Conservation (phyloP, 2,113 vertebrate species). For the Phrynosoma blainvillii region DNA sequence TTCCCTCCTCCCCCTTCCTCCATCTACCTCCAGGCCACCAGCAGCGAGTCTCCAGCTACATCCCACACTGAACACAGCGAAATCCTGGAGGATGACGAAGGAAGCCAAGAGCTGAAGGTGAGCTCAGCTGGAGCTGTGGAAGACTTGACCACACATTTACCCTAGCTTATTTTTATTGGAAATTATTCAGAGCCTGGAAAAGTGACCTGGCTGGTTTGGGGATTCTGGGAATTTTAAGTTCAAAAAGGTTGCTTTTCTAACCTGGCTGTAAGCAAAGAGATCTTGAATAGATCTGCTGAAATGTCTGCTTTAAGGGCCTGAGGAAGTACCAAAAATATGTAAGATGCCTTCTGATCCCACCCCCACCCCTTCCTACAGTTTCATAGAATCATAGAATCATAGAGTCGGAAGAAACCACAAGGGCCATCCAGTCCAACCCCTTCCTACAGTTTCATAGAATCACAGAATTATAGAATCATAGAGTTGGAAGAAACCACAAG, state of each 20-base stretch:
- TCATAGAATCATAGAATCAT: no score
- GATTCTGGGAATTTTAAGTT: no score
- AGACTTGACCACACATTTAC: not conserved
- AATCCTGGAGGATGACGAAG: slow-evolving; percentile 85
- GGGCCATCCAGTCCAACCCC: no score
- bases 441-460: no score
- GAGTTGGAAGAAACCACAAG: no score
- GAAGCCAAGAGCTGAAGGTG: slow-evolving; percentile 84
- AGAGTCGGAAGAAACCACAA: no score
- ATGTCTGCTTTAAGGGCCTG: not conserved
- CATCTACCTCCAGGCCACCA: slow-evolving; percentile 79
- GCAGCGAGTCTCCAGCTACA: slow-evolving; percentile 86
- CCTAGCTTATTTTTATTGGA: not conserved
- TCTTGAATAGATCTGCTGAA: not conserved
- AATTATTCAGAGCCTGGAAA: not conserved
- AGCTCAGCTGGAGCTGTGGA: slow-evolving; percentile 12
- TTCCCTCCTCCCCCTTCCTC: slow-evolving; percentile 7
- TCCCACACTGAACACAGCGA: slow-evolving; percentile 86
- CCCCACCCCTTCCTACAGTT: no score
- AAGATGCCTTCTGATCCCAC: not conserved
- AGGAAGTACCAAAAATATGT: not conserved
- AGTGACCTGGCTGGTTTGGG: no score
- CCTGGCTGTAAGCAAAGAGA: not conserved
- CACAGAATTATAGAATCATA: no score
- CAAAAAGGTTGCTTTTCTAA: not conserved